A percentile compares a stretch with the other conserved stretches of the same genome.
These are phyloP conservation scores for Anhinga anhinga DNA, from an alignment of 2,113 vertebrate genomes.

Conservation along the genomic window DNA sequence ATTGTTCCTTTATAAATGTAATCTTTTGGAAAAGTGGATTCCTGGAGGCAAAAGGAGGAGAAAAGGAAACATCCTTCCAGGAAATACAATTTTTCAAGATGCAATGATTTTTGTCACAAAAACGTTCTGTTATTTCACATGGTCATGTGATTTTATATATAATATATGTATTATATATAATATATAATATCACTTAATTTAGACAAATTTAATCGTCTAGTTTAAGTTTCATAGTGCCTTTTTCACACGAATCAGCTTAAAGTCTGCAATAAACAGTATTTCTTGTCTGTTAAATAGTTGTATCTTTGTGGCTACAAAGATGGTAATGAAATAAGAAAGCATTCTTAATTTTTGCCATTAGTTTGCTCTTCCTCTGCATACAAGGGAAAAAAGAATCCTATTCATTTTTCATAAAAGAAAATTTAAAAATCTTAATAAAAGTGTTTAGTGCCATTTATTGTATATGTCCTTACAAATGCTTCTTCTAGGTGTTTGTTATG, in stretches of 20 bases:
- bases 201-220: constrained; percentile 74
- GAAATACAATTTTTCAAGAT: constrained; percentile 73
- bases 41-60: constrained; percentile 1
- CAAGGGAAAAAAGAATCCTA: neutral
- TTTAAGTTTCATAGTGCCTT: constrained; percentile 89
- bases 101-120: constrained; percentile 65
- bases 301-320: constrained; percentile 46
- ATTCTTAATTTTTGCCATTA: constrained; percentile 8
- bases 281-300: constrained; percentile 66
- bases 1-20: constrained; percentile 47
- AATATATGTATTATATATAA: constrained; percentile 65
- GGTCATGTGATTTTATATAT: constrained; percentile 64
- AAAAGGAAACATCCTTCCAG: constrained; percentile 16
- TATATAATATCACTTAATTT: constrained; percentile 73
- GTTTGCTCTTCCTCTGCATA: constrained; percentile 7
- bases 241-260: constrained; percentile 78
- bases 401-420: constrained; percentile 33
- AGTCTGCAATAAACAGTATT: constrained; percentile 88
- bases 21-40: constrained; percentile 53
- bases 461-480: neutral
- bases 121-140: constrained; percentile 69
- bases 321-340: neutral
- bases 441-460: constrained; percentile 55
- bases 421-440: constrained; percentile 53
- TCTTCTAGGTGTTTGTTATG: neutral